phyloP scores from a whole-genome alignment of 1,140 invertebrate species.

The Leptopilina clavipes region DNA sequence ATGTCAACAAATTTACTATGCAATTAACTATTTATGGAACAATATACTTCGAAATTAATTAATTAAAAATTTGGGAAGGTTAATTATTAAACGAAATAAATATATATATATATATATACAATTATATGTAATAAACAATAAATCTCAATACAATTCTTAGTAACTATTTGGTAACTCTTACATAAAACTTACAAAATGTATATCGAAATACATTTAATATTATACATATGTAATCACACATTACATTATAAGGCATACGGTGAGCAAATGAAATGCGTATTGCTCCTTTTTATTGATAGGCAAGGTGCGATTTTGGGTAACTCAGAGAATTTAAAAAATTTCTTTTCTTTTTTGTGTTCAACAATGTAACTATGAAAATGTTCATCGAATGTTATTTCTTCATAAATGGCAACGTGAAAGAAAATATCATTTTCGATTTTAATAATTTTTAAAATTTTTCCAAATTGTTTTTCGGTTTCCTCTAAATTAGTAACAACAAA shows the following conservation, averaged over 20 bases:
- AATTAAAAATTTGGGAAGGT: too few species aligned
- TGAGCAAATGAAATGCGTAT: not conserved
- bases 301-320: not conserved
- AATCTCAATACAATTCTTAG: too few species aligned
- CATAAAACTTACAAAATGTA: too few species aligned
- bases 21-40: too few species aligned
- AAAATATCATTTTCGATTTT: slow-evolving; percentile 13
- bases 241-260: not conserved
- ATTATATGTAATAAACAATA: too few species aligned
- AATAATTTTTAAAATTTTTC: slow-evolving; percentile 18
- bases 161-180: too few species aligned
- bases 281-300: not conserved
- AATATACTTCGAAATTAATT: too few species aligned
- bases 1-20: too few species aligned
- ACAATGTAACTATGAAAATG: not conserved
- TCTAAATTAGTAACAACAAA: not conserved
- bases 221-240: too few species aligned
- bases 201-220: too few species aligned
- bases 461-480: not conserved
- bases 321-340: not conserved
- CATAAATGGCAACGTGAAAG: not conserved
- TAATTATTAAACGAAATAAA: too few species aligned
- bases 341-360: not conserved
- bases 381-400: not conserved
- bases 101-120: too few species aligned